Conservation (phyloP, 2,888 invertebrate species). For the Sinopyrophorus schimmeli region DNA sequence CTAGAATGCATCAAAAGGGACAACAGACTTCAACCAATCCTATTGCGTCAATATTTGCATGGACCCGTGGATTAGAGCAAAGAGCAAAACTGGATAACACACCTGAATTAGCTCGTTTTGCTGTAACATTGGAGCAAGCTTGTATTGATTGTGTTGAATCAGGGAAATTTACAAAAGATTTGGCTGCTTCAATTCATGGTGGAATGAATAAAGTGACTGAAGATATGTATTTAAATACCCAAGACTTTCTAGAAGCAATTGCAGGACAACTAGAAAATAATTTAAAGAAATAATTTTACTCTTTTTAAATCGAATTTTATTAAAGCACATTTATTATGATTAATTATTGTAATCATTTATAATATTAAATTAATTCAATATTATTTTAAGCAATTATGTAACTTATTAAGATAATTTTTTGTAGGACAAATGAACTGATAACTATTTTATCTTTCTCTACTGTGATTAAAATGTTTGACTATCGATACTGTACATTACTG, state of each 20-base stretch:
- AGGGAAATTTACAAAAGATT: constrained; percentile 87
- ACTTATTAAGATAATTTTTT: too few species aligned
- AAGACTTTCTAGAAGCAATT: constrained; percentile 84
- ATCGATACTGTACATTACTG: too few species aligned
- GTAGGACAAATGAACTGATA: too few species aligned
- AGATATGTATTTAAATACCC: constrained; percentile 80
- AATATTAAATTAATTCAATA: too few species aligned
- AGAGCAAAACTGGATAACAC: constrained; percentile 81
- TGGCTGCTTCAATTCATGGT: constrained; percentile 85
- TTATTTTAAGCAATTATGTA: too few species aligned
- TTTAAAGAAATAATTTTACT: constrained; percentile 39
- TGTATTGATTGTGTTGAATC: constrained; percentile 82
- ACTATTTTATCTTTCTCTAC: too few species aligned
- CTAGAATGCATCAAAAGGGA: constrained; percentile 83
- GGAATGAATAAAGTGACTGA: constrained; percentile 80
- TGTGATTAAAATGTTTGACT: too few species aligned
- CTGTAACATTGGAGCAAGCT: constrained; percentile 73
- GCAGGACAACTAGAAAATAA: constrained; percentile 68
- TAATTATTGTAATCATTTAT: too few species aligned
- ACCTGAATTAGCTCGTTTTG: constrained; percentile 72
- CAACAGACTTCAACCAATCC: constrained; percentile 88
- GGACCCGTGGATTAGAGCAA: constrained; percentile 84
- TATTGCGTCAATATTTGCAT: constrained; percentile 89
- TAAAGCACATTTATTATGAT: too few species aligned
- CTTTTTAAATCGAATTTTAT: too few species aligned